phyloP scores from a whole-genome alignment of 2,888 invertebrate genomes.

The Gastrophysa polygoni region DNA sequence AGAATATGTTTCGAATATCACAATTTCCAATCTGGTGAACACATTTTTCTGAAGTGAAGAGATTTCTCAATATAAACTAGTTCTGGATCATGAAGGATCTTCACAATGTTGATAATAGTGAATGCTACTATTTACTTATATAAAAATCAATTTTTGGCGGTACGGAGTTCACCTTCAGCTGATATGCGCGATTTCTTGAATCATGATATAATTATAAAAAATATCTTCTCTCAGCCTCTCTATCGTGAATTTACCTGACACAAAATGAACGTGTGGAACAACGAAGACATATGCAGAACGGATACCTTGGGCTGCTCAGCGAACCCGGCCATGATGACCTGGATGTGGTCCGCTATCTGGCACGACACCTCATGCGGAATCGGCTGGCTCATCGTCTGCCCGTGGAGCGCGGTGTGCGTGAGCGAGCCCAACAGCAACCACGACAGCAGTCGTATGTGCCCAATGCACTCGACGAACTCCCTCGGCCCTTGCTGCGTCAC shows the following conservation, averaged over 20 bases:
- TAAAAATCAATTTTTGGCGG: no score
- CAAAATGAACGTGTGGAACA: slow-evolving; percentile 96
- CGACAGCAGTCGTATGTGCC: slow-evolving; percentile 91
- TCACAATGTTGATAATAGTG: no score
- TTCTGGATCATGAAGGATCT: no score
- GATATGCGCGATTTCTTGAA: no score
- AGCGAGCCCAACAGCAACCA: slow-evolving; percentile 97
- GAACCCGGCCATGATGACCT: slow-evolving; percentile 95
- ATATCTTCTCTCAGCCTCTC: no score
- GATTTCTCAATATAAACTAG: no score
- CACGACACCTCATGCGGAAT: slow-evolving; percentile 96
- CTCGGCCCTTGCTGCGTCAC: slow-evolving; percentile 85
- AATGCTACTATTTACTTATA: no score
- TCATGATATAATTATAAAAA: no score
- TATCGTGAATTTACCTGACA: slow-evolving; percentile 88
- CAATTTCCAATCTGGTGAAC: no score
- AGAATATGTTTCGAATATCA: no score
- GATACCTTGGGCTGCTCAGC: slow-evolving; percentile 94
- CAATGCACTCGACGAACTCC: slow-evolving; percentile 94
- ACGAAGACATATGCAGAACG: slow-evolving; percentile 92
- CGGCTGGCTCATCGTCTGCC: slow-evolving; percentile 71
- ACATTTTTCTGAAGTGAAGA: no score
- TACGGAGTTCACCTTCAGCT: no score
- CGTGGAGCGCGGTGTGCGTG: slow-evolving; percentile 76
- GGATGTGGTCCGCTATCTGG: slow-evolving; percentile 96